Evolutionary conservation across 2,113 vertebrate species (phyloP), one percentile per base, ranked within the genome.

Genomic region (Callospermophilus lateralis): DNA sequence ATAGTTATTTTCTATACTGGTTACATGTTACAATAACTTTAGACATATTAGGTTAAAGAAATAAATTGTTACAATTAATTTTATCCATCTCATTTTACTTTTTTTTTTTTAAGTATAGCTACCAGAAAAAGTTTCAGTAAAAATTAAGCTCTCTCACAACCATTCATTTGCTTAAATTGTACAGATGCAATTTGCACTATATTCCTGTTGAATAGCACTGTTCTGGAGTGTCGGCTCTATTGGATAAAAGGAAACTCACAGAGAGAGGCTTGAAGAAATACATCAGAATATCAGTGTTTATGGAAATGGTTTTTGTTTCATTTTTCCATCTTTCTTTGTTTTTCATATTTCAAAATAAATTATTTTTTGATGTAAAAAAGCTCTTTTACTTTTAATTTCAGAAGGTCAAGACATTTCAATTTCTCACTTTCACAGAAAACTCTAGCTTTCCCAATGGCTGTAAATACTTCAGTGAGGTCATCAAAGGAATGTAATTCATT

Each of bases 261-360:
- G 34, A 74, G 61, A 76, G 3, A 70, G 65, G 63, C 85, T 84
- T 68, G 11, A 88, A 55, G 81, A 96, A 97, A 65, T 84, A 83
- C 26, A 51, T 1, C 34, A 88, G 8, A 88, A 67, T 85, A 32
- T 80, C 42, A 51, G 19, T 22, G 37, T 83, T 87, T 88, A 58
- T 68, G 30, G 55, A 48, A 86, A 63, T 83, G 19, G 4, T 68
- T 96, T 95, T 92, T 79, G 55, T 90, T 81, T 89, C 89, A 32
- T 61, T 89, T 37, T 74, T 93, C 7, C 19, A 19, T 84, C 22
- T 90, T 48, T 58, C n/a, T 90, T 73, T 30, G 26, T 74, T 91
- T 96, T 84, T 70, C 58, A 92, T 48, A 72, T 89, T 89, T 93
- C 39, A 48, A 67, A 92, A 37, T 94, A 78, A 87, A 39, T 93